A percentile compares a stretch with the other conserved stretches of the same genome.
Evolutionary conservation across 2,797 vertebrate genomes (phyloP).

Genomic region (Rhynchotus rufescens): DNA sequence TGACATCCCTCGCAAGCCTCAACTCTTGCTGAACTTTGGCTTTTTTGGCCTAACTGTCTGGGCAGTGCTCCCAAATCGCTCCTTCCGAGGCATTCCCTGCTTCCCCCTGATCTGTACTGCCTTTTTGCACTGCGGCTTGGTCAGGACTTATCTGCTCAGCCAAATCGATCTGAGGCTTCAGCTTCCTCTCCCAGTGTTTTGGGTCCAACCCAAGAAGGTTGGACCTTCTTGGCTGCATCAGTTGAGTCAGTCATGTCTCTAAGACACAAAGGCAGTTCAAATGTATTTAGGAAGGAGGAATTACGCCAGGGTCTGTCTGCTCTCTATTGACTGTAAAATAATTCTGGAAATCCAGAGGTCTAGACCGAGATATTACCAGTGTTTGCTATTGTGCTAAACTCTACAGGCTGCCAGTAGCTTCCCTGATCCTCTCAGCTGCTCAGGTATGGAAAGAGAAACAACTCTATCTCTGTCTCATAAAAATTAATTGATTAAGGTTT

Average conservation of each 20-base stretch:
- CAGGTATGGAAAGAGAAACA: not conserved
- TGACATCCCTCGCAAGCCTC: not conserved
- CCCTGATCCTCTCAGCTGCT: not conserved
- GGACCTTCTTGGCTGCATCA: not conserved
- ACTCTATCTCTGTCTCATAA: not conserved
- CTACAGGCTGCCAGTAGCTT: not conserved
- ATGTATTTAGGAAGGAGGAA: not conserved
- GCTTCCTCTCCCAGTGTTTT: not conserved
- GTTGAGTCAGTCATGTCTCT: not conserved
- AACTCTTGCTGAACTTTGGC: not conserved
- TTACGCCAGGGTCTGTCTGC: not conserved
- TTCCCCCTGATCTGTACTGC: not conserved
- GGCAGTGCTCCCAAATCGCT: not conserved
- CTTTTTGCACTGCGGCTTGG: not conserved
- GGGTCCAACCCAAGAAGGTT: not conserved
- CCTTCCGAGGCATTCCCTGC: not conserved
- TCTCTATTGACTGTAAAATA: not conserved
- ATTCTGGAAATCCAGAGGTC: not conserved
- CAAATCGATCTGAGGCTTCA: not conserved
- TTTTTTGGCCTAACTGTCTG: not conserved
- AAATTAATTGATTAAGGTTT: constrained; percentile 36
- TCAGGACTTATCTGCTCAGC: not conserved
- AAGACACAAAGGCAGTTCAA: not conserved
- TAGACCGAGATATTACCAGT: not conserved
- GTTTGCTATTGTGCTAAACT: not conserved